Percentiles rank a stretch among this genome's conserved stretches.
Conservation (phyloP, 2,888 invertebrate species). For the Ichneumon xanthorius region DNA sequence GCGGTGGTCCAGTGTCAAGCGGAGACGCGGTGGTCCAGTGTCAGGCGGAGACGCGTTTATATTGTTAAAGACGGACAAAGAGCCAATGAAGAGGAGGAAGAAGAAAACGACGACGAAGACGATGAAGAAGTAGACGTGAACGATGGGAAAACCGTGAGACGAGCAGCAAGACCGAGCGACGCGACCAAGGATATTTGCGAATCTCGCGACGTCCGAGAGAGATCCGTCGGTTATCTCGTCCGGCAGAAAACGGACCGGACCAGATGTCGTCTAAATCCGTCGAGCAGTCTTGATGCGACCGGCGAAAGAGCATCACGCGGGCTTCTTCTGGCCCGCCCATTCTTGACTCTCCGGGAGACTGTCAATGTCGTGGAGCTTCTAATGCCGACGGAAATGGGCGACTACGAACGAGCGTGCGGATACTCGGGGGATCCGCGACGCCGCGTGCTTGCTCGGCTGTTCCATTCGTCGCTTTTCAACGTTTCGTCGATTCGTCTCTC, state of each 20-base stretch:
- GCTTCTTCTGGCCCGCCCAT: conserved; percentile 49
- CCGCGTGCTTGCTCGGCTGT: not conserved
- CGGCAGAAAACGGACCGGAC: conserved; percentile 74
- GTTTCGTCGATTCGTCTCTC: conserved; percentile 47
- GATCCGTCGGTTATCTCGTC: conserved; percentile 49
- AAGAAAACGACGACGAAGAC: conserved; percentile 2
- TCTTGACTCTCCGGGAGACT: conserved; percentile 43
- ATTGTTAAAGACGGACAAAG: not conserved
- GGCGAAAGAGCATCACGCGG: conserved; percentile 28
- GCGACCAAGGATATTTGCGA: conserved; percentile 35
- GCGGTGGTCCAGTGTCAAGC: not conserved
- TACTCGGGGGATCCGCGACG: not conserved
- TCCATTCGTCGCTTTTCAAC: conserved; percentile 23
- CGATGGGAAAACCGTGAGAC: conserved; percentile 19
- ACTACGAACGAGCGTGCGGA: conserved; percentile 14
- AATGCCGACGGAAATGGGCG: conserved; percentile 19
- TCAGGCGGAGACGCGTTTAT: not conserved
- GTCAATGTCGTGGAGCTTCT: conserved; percentile 54
- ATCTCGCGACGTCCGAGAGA: conserved; percentile 39
- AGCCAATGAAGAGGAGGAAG: conserved; percentile 1
- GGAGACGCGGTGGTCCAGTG: not conserved
- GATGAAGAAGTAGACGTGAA: conserved; percentile 15
- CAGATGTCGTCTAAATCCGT: conserved; percentile 82
- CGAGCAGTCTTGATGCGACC: conserved; percentile 45
- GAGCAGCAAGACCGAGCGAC: not conserved